Evolutionary conservation across 2,113 vertebrate genomes (phyloP).

Genomic region (Junco hyemalis): DNA sequence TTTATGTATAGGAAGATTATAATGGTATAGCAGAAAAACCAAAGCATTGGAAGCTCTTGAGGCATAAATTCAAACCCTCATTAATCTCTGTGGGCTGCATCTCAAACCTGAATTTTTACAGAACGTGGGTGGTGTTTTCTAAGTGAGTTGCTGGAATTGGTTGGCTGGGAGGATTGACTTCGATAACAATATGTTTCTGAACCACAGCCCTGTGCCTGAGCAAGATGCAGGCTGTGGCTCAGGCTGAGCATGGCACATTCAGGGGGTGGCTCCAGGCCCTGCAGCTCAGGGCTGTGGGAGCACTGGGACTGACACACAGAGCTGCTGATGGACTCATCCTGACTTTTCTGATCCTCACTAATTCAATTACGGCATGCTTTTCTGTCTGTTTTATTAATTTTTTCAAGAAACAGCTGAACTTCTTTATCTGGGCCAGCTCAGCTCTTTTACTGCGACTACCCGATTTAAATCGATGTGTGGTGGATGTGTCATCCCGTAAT

Average conservation of each 20-base stretch:
- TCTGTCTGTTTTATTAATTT: neutral
- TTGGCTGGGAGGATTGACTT: neutral
- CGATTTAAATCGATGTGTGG: neutral
- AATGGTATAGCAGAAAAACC: neutral
- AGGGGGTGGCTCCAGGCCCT: neutral
- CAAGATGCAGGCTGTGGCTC: neutral
- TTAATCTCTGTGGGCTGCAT: constrained; percentile 46
- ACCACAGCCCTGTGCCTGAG: neutral
- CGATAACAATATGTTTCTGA: neutral
- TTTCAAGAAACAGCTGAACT: neutral
- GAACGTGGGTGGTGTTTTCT: constrained; percentile 17
- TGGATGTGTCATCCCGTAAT: neutral
- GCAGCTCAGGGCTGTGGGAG: neutral
- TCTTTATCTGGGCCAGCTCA: neutral
- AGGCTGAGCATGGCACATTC: fast-evolving
- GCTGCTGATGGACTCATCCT: fast-evolving
- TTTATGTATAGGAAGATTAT: neutral
- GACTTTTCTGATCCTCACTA: neutral
- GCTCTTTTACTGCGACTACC: neutral
- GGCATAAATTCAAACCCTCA: constrained; percentile 24
- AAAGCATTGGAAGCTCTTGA: neutral
- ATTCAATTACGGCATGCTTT: neutral
- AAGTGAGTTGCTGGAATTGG: neutral
- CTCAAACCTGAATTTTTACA: neutral
- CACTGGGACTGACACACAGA: neutral